phyloP scores from a whole-genome alignment of 2,113 vertebrate genomes.

The Aldabrachelys gigantea region DNA sequence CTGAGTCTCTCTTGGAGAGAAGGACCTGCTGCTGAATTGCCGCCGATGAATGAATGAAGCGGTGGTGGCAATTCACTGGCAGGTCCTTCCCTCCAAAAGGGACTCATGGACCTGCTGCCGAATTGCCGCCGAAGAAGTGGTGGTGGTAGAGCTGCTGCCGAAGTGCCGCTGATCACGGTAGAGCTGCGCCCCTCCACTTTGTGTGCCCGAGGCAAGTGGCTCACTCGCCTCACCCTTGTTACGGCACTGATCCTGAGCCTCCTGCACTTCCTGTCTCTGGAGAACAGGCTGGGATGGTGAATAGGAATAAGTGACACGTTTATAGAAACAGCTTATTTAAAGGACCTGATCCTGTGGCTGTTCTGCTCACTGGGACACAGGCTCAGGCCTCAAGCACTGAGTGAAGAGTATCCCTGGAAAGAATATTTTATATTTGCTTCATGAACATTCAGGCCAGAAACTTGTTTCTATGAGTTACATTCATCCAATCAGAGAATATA shows the following conservation, averaged over 20 bases:
- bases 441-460: not conserved
- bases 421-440: not conserved
- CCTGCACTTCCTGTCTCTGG: not conserved
- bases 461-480: not conserved
- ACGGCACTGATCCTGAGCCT: not conserved
- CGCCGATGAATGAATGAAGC: no score
- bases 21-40: no score
- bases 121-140: no score
- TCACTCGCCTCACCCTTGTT: no score
- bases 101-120: no score
- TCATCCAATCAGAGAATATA: accelerated
- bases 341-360: not conserved
- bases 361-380: not conserved
- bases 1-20: no score
- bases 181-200: no score
- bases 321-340: not conserved
- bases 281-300: not conserved
- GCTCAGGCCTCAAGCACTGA: not conserved
- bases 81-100: no score
- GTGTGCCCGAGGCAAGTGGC: no score
- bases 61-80: no score
- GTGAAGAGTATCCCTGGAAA: not conserved
- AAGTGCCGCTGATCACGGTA: no score
- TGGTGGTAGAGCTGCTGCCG: no score
- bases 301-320: not conserved